These are phyloP conservation scores for Microtus ochrogaster DNA, from an alignment of 2,113 vertebrate genomes.

Conservation along the genomic window DNA sequence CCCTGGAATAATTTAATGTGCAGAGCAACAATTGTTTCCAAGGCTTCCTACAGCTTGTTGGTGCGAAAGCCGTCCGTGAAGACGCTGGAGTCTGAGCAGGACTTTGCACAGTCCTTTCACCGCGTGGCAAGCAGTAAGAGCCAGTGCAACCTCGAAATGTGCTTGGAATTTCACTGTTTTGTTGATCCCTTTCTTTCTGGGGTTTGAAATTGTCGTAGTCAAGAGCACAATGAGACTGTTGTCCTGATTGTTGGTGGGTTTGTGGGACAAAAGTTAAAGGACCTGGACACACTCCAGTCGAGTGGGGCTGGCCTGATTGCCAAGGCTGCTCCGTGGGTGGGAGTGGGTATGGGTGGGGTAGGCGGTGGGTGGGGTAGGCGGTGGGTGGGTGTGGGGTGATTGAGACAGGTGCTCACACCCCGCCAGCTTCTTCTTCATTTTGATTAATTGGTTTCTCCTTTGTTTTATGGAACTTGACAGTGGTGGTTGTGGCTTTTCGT, in stretches of 20 bases:
- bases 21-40: not conserved
- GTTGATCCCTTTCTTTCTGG: not conserved
- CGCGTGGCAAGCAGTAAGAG: not conserved
- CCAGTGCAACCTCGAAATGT: not conserved
- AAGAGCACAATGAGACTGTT: not conserved
- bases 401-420: slow-evolving; percentile 42
- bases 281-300: not conserved
- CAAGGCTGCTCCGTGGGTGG: not conserved
- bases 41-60: not conserved
- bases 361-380: no score
- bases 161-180: not conserved
- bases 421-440: slow-evolving; percentile 55
- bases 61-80: not conserved
- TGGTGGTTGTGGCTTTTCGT: slow-evolving; percentile 67
- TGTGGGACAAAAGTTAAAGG: not conserved
- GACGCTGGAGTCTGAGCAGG: not conserved
- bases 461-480: slow-evolving; percentile 77
- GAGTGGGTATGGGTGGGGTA: not conserved
- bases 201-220: not conserved
- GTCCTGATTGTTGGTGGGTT: not conserved
- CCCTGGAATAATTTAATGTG: not conserved
- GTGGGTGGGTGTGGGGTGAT: not conserved
- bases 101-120: not conserved
- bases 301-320: not conserved
- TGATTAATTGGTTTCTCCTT: slow-evolving; percentile 73